These are phyloP conservation scores for Medauroidea extradentata DNA, from an alignment of 1,140 invertebrate genomes.

Conservation along the genomic window DNA sequence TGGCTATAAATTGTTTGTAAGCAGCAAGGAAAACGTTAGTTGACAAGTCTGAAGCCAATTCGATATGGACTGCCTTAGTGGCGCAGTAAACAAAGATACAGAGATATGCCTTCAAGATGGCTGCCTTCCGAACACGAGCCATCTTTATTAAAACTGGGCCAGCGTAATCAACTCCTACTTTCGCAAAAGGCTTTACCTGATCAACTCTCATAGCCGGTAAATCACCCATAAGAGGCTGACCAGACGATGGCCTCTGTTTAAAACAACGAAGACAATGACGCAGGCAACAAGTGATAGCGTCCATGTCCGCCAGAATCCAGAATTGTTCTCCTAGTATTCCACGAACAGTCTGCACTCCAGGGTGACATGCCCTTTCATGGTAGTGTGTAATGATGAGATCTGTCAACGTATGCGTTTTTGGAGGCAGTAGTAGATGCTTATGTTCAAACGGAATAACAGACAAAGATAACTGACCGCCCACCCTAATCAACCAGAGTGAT, in stretches of 20 bases:
- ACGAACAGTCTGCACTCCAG: too few species aligned
- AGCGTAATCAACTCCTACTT: constrained; percentile 30
- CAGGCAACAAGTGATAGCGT: background rate
- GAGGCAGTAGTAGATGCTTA: too few species aligned
- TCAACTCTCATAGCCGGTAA: background rate
- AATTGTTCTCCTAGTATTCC: background rate
- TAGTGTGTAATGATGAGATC: too few species aligned
- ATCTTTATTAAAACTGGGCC: constrained; percentile 31
- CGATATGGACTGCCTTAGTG: constrained; percentile 32
- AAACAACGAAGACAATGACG: background rate
- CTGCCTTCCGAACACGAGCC: constrained; percentile 22
- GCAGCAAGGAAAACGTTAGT: constrained; percentile 25
- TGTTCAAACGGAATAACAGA: too few species aligned
- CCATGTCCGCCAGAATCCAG: background rate
- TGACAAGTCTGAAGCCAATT: constrained; percentile 25
- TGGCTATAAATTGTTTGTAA: too few species aligned
- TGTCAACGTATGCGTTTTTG: too few species aligned
- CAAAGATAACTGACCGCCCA: too few species aligned
- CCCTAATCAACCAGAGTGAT: too few species aligned
- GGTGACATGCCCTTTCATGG: too few species aligned
- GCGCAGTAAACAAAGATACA: constrained; percentile 24
- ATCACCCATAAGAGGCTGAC: background rate
- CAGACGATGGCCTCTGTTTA: background rate
- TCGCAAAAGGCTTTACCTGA: background rate
- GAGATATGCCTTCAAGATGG: constrained; percentile 24